phyloP scores from a whole-genome alignment of 2,113 vertebrate genomes.

The Vulpes lagopus region DNA sequence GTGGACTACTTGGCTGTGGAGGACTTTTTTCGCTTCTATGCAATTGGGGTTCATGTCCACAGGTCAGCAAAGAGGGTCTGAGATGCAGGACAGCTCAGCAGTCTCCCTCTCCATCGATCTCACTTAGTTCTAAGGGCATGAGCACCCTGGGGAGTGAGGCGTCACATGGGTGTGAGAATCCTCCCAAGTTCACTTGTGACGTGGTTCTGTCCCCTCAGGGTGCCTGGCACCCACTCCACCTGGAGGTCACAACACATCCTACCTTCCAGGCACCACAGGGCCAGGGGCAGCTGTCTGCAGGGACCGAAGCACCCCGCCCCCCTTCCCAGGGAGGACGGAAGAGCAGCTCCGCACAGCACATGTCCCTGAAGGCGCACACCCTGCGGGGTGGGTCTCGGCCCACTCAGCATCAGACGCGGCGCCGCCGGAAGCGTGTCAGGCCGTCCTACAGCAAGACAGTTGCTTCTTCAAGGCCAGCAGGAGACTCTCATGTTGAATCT shows the following conservation, averaged over 20 bases:
- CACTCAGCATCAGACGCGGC: conserved; percentile 49
- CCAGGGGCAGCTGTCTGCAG: neutral
- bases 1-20: too few relatives aligned
- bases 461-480: neutral
- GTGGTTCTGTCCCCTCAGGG: neutral
- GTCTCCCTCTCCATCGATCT: neutral
- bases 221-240: neutral
- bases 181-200: neutral
- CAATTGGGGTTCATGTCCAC: neutral
- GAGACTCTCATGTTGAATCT: neutral
- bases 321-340: neutral
- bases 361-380: rapidly evolving
- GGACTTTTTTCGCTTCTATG: neutral
- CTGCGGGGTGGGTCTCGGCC: neutral
- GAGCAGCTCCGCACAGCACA: rapidly evolving
- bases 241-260: neutral
- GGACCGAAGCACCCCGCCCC: rapidly evolving
- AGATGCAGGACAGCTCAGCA: neutral
- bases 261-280: neutral
- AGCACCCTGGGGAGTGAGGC: neutral
- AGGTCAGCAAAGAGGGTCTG: neutral
- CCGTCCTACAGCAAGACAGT: neutral
- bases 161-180: rapidly evolving
- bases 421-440: neutral
- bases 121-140: neutral